Evolutionary conservation across 2,888 invertebrate genomes (phyloP).

Genomic region (Geotrupes spiniger): DNA sequence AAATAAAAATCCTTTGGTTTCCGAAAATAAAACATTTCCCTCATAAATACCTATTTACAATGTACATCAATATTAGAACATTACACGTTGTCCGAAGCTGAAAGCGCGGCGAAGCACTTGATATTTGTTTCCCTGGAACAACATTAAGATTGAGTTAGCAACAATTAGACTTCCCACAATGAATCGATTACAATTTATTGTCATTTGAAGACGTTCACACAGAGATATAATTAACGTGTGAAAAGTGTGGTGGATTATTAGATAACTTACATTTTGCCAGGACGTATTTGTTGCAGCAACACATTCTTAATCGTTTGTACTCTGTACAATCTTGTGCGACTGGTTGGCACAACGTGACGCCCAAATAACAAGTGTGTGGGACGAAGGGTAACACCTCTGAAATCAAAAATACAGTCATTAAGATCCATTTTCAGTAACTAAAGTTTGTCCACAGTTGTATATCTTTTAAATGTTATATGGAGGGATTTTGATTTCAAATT

Average conservation of each 20-base stretch:
- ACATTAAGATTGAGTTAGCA: not conserved
- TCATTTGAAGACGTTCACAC: too few relatives aligned
- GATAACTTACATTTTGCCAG: conserved; percentile 58
- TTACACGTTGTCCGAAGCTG: conserved; percentile 1
- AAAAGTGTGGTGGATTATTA: too few relatives aligned
- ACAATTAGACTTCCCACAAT: not conserved
- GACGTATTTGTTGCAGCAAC: conserved; percentile 63
- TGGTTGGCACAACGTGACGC: conserved; percentile 59
- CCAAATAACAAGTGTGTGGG: conserved; percentile 66
- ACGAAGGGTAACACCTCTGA: conserved; percentile 65
- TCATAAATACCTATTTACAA: conserved; percentile 22
- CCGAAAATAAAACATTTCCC: too few relatives aligned
- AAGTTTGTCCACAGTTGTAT: too few relatives aligned
- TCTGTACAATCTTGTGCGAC: conserved; percentile 61
- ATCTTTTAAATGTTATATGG: too few relatives aligned
- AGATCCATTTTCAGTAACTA: too few relatives aligned
- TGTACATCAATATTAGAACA: conserved; percentile 14
- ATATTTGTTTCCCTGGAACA: conserved; percentile 18
- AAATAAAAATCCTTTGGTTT: too few relatives aligned
- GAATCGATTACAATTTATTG: too few relatives aligned
- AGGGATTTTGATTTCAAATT: too few relatives aligned
- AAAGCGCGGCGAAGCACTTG: conserved; percentile 15
- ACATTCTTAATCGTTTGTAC: conserved; percentile 61
- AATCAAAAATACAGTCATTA: conserved; percentile 33
- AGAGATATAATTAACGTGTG: too few relatives aligned